Evolutionary conservation across 2,888 invertebrate species (phyloP).

Genomic region (Nemapogon koenigi): DNA sequence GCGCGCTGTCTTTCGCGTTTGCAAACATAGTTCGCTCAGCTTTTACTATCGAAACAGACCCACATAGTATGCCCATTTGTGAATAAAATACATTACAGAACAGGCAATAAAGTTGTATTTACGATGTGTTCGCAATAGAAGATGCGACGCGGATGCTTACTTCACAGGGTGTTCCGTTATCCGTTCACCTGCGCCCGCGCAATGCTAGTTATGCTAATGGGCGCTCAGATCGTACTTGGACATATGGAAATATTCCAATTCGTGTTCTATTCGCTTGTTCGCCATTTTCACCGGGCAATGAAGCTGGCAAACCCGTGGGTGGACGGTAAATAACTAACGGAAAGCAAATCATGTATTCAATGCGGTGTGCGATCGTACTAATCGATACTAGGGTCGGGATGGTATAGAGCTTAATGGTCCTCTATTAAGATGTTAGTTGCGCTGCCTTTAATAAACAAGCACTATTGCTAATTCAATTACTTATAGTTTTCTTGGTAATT

Average conservation of each 20-base stretch:
- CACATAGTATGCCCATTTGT: constrained; percentile 1
- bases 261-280: constrained; percentile 19
- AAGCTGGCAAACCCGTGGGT: constrained; percentile 28
- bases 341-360: constrained; percentile 40
- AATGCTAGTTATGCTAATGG: constrained; percentile 61
- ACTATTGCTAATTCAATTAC: too few species aligned
- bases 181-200: constrained; percentile 56
- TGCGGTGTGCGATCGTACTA: constrained; percentile 31
- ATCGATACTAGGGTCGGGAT: constrained; percentile 46
- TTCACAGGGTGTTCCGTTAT: constrained; percentile 49
- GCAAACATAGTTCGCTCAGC: constrained; percentile 21
- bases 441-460: too few species aligned
- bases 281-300: neutral
- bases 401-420: constrained; percentile 22
- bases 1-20: constrained; percentile 39
- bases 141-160: constrained; percentile 41
- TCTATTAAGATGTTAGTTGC: constrained; percentile 50
- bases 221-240: constrained; percentile 27
- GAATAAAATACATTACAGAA: constrained; percentile 4
- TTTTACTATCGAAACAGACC: constrained; percentile 4
- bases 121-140: constrained; percentile 23
- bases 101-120: constrained; percentile 32
- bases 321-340: constrained; percentile 38
- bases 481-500: too few species aligned
- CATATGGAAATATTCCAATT: constrained; percentile 25